A percentile compares a stretch with the other conserved stretches of the same genome.
These are phyloP conservation scores for Holocentrus rufus DNA, from an alignment of 2,797 vertebrate species.

Conservation along the genomic window DNA sequence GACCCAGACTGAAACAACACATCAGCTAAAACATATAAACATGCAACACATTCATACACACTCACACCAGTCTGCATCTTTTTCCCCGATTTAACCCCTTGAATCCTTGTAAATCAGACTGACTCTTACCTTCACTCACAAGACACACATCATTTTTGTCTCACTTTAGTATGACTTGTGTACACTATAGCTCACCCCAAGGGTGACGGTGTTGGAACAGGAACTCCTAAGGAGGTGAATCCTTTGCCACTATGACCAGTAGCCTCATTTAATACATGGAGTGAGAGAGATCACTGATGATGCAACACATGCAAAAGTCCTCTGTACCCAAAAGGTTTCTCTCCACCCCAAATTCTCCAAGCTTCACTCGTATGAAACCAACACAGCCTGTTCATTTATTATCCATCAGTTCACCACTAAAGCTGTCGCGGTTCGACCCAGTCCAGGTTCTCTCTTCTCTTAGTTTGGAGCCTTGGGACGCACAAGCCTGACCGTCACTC, in stretches of 20 bases:
- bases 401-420: constrained; percentile 3
- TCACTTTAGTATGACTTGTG: constrained; percentile 47
- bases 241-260: constrained; percentile 57
- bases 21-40: constrained; percentile 24
- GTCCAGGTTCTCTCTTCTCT: constrained; percentile 17
- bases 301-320: constrained; percentile 1
- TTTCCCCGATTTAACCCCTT: constrained; percentile 47
- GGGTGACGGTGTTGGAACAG: constrained; percentile 58
- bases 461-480: constrained; percentile 49
- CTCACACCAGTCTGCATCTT: constrained; percentile 23
- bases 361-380: constrained; percentile 13
- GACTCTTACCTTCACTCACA: constrained; percentile 40
- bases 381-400: constrained; percentile 31
- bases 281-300: constrained; percentile 12
- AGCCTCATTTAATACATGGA: constrained; percentile 20
- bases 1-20: constrained; percentile 75
- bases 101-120: constrained; percentile 33
- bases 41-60: constrained; percentile 36
- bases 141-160: constrained; percentile 42
- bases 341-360: constrained; percentile 7
- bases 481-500: constrained; percentile 44
- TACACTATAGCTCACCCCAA: constrained; percentile 57
- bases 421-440: constrained; percentile 25
- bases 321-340: constrained; percentile 16
- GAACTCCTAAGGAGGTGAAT: constrained; percentile 63